Conservation (phyloP, 2,888 invertebrate species). For the Agrochola lota region DNA sequence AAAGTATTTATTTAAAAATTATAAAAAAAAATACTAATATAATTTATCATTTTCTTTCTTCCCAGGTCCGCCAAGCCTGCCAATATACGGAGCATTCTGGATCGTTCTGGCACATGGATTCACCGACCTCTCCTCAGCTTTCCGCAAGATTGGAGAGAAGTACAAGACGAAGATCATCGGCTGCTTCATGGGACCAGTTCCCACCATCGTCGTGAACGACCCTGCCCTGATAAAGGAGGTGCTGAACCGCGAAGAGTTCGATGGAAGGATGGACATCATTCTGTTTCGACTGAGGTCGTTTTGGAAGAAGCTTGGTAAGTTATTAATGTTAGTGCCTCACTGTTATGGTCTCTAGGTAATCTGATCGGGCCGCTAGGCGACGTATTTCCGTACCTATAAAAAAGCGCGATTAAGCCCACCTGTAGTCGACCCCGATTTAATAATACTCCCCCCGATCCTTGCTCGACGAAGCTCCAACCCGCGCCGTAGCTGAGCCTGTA, state of each 20-base stretch:
- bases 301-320: slow-evolving; percentile 89
- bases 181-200: slow-evolving; percentile 87
- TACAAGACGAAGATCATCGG: slow-evolving; percentile 92
- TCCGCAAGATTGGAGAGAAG: slow-evolving; percentile 86
- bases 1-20: no score
- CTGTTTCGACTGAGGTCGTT: slow-evolving; percentile 88
- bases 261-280: slow-evolving; percentile 90
- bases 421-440: no score
- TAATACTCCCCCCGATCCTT: no score
- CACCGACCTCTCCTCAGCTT: slow-evolving; percentile 87
- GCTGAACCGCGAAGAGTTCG: slow-evolving; percentile 90
- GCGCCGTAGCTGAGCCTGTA: no score
- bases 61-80: slow-evolving; percentile 91
- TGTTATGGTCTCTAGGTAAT: background rate
- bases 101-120: slow-evolving; percentile 89
- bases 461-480: no score
- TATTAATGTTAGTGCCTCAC: no score
- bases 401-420: background rate
- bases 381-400: background rate
- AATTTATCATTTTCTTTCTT: slow-evolving; percentile 3
- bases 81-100: slow-evolving; percentile 92
- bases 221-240: slow-evolving; percentile 90
- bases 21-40: no score
- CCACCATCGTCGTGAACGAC: slow-evolving; percentile 89
- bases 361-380: background rate